Base-by-base conservation (phyloP, 2,797 vertebrate species). In the Threskiornis aethiopicus region DNA sequence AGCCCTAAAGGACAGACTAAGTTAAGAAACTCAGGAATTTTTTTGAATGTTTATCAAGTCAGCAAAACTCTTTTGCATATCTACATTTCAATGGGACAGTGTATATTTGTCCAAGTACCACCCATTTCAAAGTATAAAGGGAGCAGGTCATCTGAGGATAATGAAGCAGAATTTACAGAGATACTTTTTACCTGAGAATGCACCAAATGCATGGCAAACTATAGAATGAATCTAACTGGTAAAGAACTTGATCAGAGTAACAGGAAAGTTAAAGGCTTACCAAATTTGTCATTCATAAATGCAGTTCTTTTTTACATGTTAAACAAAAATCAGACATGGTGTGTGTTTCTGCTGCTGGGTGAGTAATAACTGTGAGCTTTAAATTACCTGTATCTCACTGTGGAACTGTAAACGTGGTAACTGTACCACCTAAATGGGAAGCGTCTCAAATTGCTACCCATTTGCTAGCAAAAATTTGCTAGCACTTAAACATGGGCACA, bases 391-490 rank as follows among this genome's bases (percentile, higher is more conserved):
- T 62, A 66, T 93, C 84, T 89, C 62, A 84, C 78, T 4, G 2
- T 79, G 55, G 80, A 76, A 87, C 84, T 82, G 73, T 92, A 96
- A 90, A 95, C 61, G 21, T 88, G 58, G 66, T 86, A 69, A 75
- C 61, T 66, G 31, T 79, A 72, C 58, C 14, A 76, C 70, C 77
- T 87, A 93, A 95, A 86, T 44, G 37, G 76, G 70, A 88, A 84
- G 11, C 46, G 13, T 88, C 86, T 92, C 70, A 84, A 82, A 90
- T 65, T 90, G 66, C 77, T 96, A 41, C n/a, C 26, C 59, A 82
- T 87, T 86, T 78, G 22, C 77, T 51, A 65, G 52, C 11, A 90
- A 67, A 90, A 87, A 46, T 39, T 81, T 90, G 29, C 46, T 62
- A 79, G 35, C 62, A 41, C 54, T 93, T 79, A 61, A 80, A 72